Evolutionary conservation across 2,113 vertebrate genomes (phyloP).

Genomic region (Labrus mixtus): DNA sequence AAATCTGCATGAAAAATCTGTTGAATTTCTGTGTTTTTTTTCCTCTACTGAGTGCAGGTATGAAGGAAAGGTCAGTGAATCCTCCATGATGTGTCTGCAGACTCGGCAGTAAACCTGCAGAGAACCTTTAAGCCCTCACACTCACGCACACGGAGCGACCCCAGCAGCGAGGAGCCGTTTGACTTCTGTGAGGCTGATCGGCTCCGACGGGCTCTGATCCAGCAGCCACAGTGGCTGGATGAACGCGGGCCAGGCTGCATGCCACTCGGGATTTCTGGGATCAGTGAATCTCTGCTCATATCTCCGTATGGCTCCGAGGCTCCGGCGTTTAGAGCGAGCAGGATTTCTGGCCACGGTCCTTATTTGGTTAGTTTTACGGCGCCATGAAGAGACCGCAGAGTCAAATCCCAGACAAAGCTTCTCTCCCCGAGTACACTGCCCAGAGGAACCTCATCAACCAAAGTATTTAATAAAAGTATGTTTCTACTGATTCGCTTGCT

Average conservation of each 20-base stretch:
- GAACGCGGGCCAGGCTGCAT: slow-evolving; percentile 49
- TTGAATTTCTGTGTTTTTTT: slow-evolving; percentile 10
- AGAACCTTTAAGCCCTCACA: slow-evolving; percentile 63
- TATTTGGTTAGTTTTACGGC: slow-evolving; percentile 76
- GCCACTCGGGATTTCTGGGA: slow-evolving; percentile 71
- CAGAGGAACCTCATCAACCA: slow-evolving; percentile 54
- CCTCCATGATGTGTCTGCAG: slow-evolving; percentile 39
- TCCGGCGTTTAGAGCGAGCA: slow-evolving; percentile 38
- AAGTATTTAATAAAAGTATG: slow-evolving; percentile 47
- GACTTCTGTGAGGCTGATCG: slow-evolving; percentile 55
- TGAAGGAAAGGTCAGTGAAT: slow-evolving; percentile 30
- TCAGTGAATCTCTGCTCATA: slow-evolving; percentile 66
- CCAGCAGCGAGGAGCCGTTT: slow-evolving; percentile 44
- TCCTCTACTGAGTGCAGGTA: slow-evolving; percentile 35
- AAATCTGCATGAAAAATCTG: slow-evolving; percentile 9
- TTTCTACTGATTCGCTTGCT: slow-evolving; percentile 36
- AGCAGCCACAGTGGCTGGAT: slow-evolving; percentile 67
- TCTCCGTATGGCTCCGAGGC: slow-evolving; percentile 57
- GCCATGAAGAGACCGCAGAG: slow-evolving; percentile 63
- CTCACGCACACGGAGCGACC: slow-evolving; percentile 57
- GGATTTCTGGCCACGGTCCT: slow-evolving; percentile 50
- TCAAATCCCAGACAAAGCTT: slow-evolving; percentile 61
- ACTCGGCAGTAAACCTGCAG: slow-evolving; percentile 68
- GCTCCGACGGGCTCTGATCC: slow-evolving; percentile 64
- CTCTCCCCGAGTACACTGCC: slow-evolving; percentile 21